Base-by-base conservation (phyloP, 2,113 vertebrate genomes). In the Peucedramus taeniatus region DNA sequence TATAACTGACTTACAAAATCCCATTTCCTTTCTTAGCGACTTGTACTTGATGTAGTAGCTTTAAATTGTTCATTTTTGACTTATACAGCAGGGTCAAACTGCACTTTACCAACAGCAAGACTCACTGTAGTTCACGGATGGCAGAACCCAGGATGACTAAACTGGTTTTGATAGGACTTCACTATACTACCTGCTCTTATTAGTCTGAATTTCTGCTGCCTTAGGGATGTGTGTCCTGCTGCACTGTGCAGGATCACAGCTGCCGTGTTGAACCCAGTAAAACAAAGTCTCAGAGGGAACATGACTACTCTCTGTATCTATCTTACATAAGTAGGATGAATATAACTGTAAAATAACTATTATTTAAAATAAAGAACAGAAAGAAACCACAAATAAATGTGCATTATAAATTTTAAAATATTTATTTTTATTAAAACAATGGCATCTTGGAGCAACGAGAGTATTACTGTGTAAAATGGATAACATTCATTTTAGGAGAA, bases 251-350 rank as follows among this genome's bases (percentile, higher is more conserved):
- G 42, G 0, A 0, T 17, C 26, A 12, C 49, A 77, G 37, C 3
- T 54, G 59, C 23, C 3, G 5, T 2, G 8, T 1, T 42, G 68
- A 72, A 74, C 30, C 20, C 13, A 92, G 53, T 28, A 40, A 80
- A 80, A 69, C 53, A 86, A 49, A 80, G 47, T 37, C 69, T 66
- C 56, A 87, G 72, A 65, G 20, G 7, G 44, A 14, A 68, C 40
- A 18, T 1, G 23, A 39, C 23, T 64, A 4, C 12, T 53, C 57
- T 71, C 54, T 44, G 9, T 24, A 57, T 15, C 68, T 53, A 71
- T 11, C 53, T 20, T 19, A 44, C 0, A 0, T 20, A 64, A 56
- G 22, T 5, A 53, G 15, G 8, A 42, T 15, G 10, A 90, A 4
- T 17, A 51, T 8, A 39, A 71, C n/a, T 1, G 0, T 33, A 72